Evolutionary conservation across 2,888 invertebrate species (phyloP), one percentile per base, ranked within the genome.

Genomic region (Lithodes maja): DNA sequence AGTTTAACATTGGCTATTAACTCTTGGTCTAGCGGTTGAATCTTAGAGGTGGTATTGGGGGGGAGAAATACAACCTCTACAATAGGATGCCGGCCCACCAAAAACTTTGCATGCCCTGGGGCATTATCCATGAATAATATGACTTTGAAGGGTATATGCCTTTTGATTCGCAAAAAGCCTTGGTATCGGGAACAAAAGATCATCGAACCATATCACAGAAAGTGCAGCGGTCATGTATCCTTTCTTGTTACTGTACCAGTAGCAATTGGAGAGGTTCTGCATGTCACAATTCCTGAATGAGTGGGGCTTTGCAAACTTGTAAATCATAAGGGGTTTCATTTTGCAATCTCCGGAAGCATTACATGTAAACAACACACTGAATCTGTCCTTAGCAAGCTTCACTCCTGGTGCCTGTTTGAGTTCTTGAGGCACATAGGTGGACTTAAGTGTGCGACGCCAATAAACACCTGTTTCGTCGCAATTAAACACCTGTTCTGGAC

Each of bases 141-240:
- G 7, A 61, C 33, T 74, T 33, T 74, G n/a, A 74, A 74, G 74
- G 74, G 74, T 5, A 17, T 5, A 17, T 74, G 74, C n/a, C n/a
- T 74, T 74, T 74, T n/a, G 5, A 7, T 12, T 12, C 5, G 61
- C 61, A 61, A 12, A 7, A 61, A 12, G 61, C 61, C 12, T 12
- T 5, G n/a, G 74, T 3, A 74, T 74, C 74, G 5, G 74, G 74
- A 7, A 74, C 12, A 74, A 74, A 74, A 3, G 74, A n/a, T 74
- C n/a, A n/a, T 74, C n/a, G 74, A 74, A 74, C 74, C n/a, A 74
- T n/a, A 3, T 3, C 7, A 5, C 15, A 74, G 74, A 74, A 3
- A 74, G n/a, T 12, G 74, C 74, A 74, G 74, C 33, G n/a, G 74
- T 74, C 74, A 74, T 74, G 74, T 74, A 74, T 3, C 74, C 74